Evolutionary conservation across 2,113 vertebrate genomes (phyloP).

Genomic region (Misgurnus anguillicaudatus): DNA sequence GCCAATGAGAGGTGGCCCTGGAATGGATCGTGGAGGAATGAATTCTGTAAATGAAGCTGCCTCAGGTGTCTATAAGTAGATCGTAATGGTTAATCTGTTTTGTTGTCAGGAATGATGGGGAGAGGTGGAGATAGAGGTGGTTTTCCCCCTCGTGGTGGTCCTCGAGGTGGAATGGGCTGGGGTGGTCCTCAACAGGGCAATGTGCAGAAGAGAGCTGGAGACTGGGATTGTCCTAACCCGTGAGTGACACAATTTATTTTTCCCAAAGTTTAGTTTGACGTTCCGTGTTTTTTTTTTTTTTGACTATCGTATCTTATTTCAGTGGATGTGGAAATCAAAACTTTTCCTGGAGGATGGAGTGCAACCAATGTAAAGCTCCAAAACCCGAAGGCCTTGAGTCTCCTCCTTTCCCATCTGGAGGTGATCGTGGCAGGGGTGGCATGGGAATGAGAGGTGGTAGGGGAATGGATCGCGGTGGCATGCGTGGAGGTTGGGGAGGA

Average conservation of each 20-base stretch:
- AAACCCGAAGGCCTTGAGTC: conserved; percentile 91
- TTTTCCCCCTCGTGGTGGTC: conserved; percentile 47
- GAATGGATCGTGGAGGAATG: conserved; percentile 78
- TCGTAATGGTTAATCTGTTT: too few species aligned
- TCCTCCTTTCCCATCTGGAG: conserved; percentile 85
- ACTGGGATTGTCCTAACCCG: conserved; percentile 98
- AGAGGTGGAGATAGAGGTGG: conserved; percentile 50
- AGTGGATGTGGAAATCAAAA: conserved; percentile 98
- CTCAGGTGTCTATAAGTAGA: too few species aligned
- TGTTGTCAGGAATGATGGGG: conserved; percentile 32
- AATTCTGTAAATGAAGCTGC: not conserved
- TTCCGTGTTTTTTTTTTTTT: not conserved
- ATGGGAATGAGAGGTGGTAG: conserved; percentile 89
- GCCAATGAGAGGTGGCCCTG: conserved; percentile 78
- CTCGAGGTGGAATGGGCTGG: conserved; percentile 69
- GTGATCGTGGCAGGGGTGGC: conserved; percentile 87
- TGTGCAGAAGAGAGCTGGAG: conserved; percentile 91
- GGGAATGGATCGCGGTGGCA: conserved; percentile 92
- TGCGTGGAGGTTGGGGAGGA: conserved; percentile 89
- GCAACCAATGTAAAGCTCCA: conserved; percentile 98
- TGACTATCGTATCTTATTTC: not conserved
- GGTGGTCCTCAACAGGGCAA: conserved; percentile 88
- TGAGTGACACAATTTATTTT: conserved; percentile 67
- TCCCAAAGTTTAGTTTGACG: not conserved
- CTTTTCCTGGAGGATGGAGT: conserved; percentile 97